phyloP scores from a whole-genome alignment of 2,113 vertebrate species.

The human (Homo sapiens) region DNA sequence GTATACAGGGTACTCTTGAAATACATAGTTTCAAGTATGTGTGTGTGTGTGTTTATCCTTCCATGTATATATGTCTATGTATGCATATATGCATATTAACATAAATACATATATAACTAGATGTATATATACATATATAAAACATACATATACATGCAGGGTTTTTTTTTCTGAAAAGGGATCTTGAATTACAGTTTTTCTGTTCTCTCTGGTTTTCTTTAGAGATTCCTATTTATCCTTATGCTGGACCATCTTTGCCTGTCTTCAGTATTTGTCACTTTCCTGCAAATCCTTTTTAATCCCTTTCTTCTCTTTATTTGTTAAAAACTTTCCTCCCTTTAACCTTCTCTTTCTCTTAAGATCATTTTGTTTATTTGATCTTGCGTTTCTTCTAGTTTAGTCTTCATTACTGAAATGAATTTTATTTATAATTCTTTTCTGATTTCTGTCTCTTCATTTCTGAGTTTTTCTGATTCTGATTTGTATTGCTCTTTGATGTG shows the following conservation, averaged over 20 bases:
- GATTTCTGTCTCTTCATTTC: constrained; percentile 27
- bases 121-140: neutral
- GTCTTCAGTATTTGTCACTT: neutral
- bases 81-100: neutral
- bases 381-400: neutral
- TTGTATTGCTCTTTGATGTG: constrained; percentile 14
- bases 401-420: neutral
- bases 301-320: neutral
- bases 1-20: neutral
- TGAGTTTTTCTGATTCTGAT: constrained; percentile 30
- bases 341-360: neutral
- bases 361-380: neutral
- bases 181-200: constrained; percentile 5
- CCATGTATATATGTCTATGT: neutral
- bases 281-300: constrained; percentile 20
- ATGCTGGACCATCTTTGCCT: neutral
- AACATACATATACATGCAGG: neutral
- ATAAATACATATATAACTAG: neutral
- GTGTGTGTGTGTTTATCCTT: neutral
- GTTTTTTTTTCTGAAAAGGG: neutral
- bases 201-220: neutral
- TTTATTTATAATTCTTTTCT: constrained; percentile 5
- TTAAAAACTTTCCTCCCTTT: neutral
- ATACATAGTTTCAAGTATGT: neutral
- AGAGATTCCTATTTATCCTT: neutral